Conservation (phyloP, 1,140 invertebrate genomes). For the Drosophila nebulosa region DNA sequence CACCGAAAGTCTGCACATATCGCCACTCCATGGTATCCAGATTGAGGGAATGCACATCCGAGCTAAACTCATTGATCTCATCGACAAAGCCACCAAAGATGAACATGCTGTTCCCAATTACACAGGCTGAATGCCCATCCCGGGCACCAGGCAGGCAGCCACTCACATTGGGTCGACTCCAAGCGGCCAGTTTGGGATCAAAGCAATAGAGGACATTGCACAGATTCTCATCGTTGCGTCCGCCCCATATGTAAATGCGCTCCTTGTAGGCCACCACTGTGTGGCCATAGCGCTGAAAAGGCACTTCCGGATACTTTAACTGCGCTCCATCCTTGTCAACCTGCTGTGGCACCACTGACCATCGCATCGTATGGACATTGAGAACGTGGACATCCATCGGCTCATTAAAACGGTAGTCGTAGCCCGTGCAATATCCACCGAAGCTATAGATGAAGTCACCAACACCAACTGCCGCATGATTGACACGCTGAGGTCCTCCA, state of each 20-base stretch:
- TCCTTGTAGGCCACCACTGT: slow-evolving; percentile 90
- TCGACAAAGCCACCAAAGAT: slow-evolving; percentile 95
- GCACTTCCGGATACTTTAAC: slow-evolving; percentile 81
- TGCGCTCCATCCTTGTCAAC: slow-evolving; percentile 49
- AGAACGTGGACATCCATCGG: slow-evolving; percentile 95
- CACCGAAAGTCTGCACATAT: slow-evolving; percentile 84
- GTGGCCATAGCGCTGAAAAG: slow-evolving; percentile 89
- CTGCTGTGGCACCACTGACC: slow-evolving; percentile 80
- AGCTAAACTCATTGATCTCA: slow-evolving; percentile 88
- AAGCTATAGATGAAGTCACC: slow-evolving; percentile 93
- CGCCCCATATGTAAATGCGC: slow-evolving; percentile 93
- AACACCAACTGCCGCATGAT: slow-evolving; percentile 94
- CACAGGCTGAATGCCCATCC: slow-evolving; percentile 94
- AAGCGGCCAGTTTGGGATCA: slow-evolving; percentile 87
- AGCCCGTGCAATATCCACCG: slow-evolving; percentile 93
- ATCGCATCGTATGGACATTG: slow-evolving; percentile 87
- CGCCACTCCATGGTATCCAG: slow-evolving; percentile 88
- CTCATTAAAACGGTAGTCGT: slow-evolving; percentile 86
- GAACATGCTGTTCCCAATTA: slow-evolving; percentile 91
- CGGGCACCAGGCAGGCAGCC: slow-evolving; percentile 89
- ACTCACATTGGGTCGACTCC: slow-evolving; percentile 85
- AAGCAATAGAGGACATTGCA: slow-evolving; percentile 91
- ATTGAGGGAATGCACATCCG: slow-evolving; percentile 89
- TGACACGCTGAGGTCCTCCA: slow-evolving; percentile 87
- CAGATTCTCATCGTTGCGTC: slow-evolving; percentile 91